Evolutionary conservation across 1,140 invertebrate genomes (phyloP).

Genomic region (Parapsyche elsis): DNA sequence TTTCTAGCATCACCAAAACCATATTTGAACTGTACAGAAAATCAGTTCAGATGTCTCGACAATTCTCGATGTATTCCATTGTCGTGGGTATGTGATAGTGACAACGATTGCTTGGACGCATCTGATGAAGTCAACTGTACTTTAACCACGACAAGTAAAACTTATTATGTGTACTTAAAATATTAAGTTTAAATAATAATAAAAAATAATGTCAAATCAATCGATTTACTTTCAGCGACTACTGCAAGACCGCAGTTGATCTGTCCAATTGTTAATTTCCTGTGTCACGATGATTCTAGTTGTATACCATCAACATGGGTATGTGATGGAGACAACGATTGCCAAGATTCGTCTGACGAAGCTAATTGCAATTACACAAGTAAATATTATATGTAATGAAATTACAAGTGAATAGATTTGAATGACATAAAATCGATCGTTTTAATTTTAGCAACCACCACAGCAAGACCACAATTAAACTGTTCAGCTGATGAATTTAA

Average conservation of each 20-base stretch:
- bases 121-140: conserved; percentile 11
- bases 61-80: conserved; percentile 55
- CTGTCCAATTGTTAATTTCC: conserved; percentile 59
- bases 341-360: conserved; percentile 67
- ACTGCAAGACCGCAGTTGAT: neutral
- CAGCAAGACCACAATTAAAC: neutral
- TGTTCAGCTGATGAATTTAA: neutral
- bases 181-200: no score
- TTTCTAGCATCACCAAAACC: no score
- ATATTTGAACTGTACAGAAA: neutral
- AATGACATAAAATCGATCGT: no score
- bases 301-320: conserved; percentile 79
- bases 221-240: neutral
- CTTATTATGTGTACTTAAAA: no score
- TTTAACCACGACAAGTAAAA: conserved; percentile 58
- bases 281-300: conserved; percentile 63
- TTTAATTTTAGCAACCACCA: no score
- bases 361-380: conserved; percentile 55
- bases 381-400: neutral
- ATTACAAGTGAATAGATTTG: no score
- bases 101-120: neutral
- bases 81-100: neutral
- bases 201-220: no score
- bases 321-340: conserved; percentile 80
- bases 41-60: neutral